Evolutionary conservation across 92 coral and sea anemone genomes (phyloP), one percentile per base, ranked within the genome.

Genomic region (Parazoanthus darwini): DNA sequence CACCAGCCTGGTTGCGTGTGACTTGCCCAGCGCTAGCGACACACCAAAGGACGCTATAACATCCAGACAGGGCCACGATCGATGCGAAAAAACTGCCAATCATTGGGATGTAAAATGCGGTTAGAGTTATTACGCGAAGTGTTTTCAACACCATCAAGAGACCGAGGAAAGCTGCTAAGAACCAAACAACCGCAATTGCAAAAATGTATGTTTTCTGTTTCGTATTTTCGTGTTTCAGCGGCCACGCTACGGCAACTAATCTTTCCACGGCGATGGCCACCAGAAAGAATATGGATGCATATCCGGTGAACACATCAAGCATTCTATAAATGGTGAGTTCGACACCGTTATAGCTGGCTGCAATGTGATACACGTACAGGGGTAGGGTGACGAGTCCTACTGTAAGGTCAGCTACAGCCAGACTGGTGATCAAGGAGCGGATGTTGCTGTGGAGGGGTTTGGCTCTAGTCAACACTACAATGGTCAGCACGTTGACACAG

Each of bases 81-180:
- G 94, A 91, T 4, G 76, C 73, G 9, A 92, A 89, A 22, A 93
- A 80, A 2, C 90, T 72, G 16, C 90, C 83, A 85, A 85, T 91
- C 92, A 94, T 94, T 7, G 90, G 87, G 63, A 86, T 83, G 50
- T 93, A 94, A 90, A 94, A 94, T 14, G 82, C 91, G 38, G 76
- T 87, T 56, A 58, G 46, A 13, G 93, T 26, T 36, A 94, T 88
- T 20, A 80, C 68, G 18, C 85, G 73, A 51, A 89, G 89, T 23
- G 89, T 87, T 65, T 56, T 89, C 80, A 94, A 85, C 6, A 91
- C 80, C 87, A 91, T 94, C 67, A 94, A 80, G 25, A 86, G 29
- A 25, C 95, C 93, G 84, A 94, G 71, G 59, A 51, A 65, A 80
- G 89, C 89, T 22, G 98, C 91, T 66, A 81, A 23, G 58, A 86